Evolutionary conservation across 2,113 vertebrate species (phyloP).

Genomic region (Chloroceryle aenea): DNA sequence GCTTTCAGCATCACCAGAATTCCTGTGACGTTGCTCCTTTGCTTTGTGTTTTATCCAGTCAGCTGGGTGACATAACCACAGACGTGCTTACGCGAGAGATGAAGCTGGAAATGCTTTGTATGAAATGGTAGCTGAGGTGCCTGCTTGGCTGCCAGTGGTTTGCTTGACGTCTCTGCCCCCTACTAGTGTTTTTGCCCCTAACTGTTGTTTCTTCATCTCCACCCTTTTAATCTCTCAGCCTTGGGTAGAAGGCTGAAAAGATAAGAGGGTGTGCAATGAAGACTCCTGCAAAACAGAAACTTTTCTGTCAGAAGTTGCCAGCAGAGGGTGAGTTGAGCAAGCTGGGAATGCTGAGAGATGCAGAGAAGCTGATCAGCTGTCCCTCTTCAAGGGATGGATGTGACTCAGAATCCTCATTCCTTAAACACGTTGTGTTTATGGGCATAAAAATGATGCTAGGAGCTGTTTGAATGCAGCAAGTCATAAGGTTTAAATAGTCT

Average conservation of each 20-base stretch:
- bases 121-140: neutral
- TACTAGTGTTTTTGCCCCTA: neutral
- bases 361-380: neutral
- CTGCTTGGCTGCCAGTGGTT: neutral
- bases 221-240: neutral
- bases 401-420: rapidly evolving
- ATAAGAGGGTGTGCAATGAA: neutral
- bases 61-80: neutral
- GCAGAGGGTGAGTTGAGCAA: neutral
- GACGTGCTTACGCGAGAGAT: neutral
- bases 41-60: neutral
- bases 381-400: neutral
- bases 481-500: neutral
- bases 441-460: neutral
- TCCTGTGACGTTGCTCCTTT: neutral
- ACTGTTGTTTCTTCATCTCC: neutral
- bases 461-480: neutral
- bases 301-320: neutral
- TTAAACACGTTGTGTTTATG: neutral
- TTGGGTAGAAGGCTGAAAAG: neutral
- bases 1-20: neutral
- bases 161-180: neutral
- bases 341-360: neutral
- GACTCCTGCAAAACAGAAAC: neutral
- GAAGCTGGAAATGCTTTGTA: neutral